These are phyloP conservation scores for Lepidurus arcticus DNA, from an alignment of 1,140 invertebrate species.

Conservation along the genomic window DNA sequence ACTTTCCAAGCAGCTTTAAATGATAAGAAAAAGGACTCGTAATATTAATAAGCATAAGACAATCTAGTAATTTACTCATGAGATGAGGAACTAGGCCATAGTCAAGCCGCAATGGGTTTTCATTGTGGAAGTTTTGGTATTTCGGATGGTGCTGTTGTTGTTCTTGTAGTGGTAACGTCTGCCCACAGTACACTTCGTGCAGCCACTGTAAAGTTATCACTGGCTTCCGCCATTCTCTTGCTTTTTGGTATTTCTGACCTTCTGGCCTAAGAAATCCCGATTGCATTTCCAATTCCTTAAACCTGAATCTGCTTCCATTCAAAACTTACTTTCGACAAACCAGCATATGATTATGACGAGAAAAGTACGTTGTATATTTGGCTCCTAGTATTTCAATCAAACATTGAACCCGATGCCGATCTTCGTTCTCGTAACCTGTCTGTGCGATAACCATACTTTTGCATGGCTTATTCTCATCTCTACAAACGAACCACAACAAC, in stretches of 20 bases:
- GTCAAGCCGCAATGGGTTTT: constrained; percentile 78
- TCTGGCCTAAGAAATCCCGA: constrained; percentile 57
- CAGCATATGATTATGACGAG: constrained; percentile 54
- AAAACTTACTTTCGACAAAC: constrained; percentile 53
- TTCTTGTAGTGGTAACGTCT: constrained; percentile 60
- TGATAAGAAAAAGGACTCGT: constrained; percentile 35
- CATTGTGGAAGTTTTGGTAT: constrained; percentile 78
- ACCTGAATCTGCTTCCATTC: not conserved
- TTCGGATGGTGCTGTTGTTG: constrained; percentile 73
- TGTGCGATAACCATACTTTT: constrained; percentile 62
- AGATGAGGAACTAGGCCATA: constrained; percentile 76
- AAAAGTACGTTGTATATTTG: constrained; percentile 61
- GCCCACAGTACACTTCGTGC: constrained; percentile 85
- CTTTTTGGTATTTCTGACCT: constrained; percentile 79
- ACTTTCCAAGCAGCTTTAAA: constrained; percentile 79
- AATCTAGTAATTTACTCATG: constrained; percentile 50
- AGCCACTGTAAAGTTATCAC: constrained; percentile 91
- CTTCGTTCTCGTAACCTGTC: constrained; percentile 79
- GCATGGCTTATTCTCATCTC: constrained; percentile 53
- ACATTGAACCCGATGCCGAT: constrained; percentile 66
- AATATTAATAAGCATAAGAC: constrained; percentile 24
- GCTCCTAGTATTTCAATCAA: constrained; percentile 85
- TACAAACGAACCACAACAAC: constrained; percentile 38
- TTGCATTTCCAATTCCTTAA: not conserved
- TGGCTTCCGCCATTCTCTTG: constrained; percentile 75